Percentiles rank a stretch among this genome's conserved stretches.
phyloP scores from a whole-genome alignment of 2,797 vertebrate genomes.

The Xiphophorus birchmanni region DNA sequence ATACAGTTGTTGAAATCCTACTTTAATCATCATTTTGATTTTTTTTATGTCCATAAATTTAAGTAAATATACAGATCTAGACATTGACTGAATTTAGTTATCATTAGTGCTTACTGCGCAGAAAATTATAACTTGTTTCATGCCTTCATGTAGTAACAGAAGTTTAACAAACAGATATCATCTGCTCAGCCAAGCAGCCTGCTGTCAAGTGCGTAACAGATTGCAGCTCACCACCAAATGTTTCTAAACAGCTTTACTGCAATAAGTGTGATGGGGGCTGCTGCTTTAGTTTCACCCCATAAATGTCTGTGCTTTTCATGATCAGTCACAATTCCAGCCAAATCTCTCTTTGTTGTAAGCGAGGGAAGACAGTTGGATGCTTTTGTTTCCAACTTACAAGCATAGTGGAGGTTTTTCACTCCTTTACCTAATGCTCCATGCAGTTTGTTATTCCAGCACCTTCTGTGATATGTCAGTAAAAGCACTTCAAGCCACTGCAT shows the following conservation, averaged over 20 bases:
- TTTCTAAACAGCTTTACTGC: background rate
- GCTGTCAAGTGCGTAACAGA: background rate
- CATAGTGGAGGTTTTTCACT: background rate
- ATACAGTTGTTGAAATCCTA: background rate
- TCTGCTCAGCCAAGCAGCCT: background rate
- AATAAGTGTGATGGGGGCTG: background rate
- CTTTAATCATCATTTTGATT: background rate
- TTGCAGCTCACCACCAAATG: background rate
- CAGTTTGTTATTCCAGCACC: background rate
- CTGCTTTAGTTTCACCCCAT: background rate
- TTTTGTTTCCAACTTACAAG: background rate
- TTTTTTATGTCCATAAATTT: background rate
- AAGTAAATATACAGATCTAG: background rate
- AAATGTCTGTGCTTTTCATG: background rate
- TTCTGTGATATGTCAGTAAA: background rate
- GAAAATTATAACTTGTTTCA: background rate
- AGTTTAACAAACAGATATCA: background rate
- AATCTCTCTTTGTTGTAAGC: background rate
- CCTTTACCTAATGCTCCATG: background rate
- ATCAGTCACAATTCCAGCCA: background rate
- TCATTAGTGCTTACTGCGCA: background rate
- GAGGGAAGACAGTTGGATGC: background rate
- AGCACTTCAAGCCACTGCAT: background rate
- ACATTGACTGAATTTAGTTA: background rate
- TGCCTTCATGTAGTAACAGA: background rate